phyloP scores from a whole-genome alignment of 1,140 invertebrate genomes.

The Lepidotrigona ventralis region DNA sequence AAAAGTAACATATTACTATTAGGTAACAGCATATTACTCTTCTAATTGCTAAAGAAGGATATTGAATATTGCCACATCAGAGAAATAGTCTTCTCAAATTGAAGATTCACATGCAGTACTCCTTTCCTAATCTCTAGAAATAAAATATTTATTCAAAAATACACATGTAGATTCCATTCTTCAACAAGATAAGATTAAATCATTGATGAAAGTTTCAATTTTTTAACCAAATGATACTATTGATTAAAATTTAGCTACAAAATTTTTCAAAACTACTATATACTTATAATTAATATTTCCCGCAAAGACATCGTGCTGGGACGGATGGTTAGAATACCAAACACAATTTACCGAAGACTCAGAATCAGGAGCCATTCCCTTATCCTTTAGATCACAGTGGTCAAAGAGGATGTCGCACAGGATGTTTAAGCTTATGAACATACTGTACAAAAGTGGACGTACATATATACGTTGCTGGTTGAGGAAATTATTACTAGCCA shows the following conservation, averaged over 20 bases:
- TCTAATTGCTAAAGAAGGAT: too few relatives aligned
- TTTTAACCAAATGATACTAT: not conserved
- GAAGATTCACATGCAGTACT: too few relatives aligned
- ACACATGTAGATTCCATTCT: not conserved
- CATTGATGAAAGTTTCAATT: not conserved
- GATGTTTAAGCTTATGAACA: conserved; percentile 74
- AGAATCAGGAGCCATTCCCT: conserved; percentile 63
- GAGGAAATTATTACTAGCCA: conserved; percentile 58
- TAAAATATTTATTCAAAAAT: too few relatives aligned
- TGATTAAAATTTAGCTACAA: not conserved
- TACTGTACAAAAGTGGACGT: conserved; percentile 61
- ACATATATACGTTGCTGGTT: conserved; percentile 58
- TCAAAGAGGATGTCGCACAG: conserved; percentile 57
- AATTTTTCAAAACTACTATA: too few relatives aligned
- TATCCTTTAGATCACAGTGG: conserved; percentile 58
- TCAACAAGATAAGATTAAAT: not conserved
- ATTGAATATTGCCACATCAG: too few relatives aligned
- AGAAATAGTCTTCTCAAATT: too few relatives aligned
- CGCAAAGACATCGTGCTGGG: too few relatives aligned
- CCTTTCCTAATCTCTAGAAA: too few relatives aligned
- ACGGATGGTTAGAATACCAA: too few relatives aligned
- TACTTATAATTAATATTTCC: too few relatives aligned
- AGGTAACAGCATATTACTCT: too few relatives aligned
- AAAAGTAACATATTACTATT: too few relatives aligned
- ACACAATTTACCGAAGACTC: conserved; percentile 27